Conservation (phyloP, 2,797 vertebrate species). For the Sebastiscus albofasciatus region DNA sequence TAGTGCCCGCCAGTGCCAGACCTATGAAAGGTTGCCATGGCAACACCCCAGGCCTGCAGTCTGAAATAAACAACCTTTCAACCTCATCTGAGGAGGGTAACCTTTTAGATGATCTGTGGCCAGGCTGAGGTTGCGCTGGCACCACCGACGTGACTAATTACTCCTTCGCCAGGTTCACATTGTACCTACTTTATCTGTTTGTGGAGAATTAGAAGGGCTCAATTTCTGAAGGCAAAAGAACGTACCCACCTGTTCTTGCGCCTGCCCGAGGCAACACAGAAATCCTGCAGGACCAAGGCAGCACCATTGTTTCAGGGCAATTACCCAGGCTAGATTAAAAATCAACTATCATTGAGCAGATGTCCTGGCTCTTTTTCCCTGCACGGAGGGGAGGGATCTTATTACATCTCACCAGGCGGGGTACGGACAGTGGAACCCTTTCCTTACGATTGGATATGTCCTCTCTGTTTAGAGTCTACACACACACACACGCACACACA, state of each 20-base stretch:
- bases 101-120: slow-evolving; percentile 72
- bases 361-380: slow-evolving; percentile 50
- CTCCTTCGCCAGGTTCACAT: slow-evolving; percentile 34
- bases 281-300: slow-evolving; percentile 51
- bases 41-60: slow-evolving; percentile 62
- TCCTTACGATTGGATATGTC: slow-evolving; percentile 76
- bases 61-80: slow-evolving; percentile 79
- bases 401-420: slow-evolving; percentile 62
- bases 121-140: slow-evolving; percentile 48
- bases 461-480: slow-evolving; percentile 71
- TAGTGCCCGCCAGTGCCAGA: slow-evolving; percentile 60
- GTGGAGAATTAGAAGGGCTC: slow-evolving; percentile 3
- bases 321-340: slow-evolving; percentile 74
- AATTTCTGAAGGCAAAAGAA: slow-evolving; percentile 15
- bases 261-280: slow-evolving; percentile 42
- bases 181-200: slow-evolving; percentile 27
- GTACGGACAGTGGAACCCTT: slow-evolving; percentile 55
- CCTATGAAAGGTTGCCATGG: slow-evolving; percentile 75
- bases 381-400: slow-evolving; percentile 42
- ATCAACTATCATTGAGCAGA: slow-evolving; percentile 69
- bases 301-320: slow-evolving; percentile 62
- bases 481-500: slow-evolving; percentile 37
- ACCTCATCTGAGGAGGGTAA: slow-evolving; percentile 71
- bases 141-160: slow-evolving; percentile 36
- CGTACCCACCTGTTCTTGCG: slow-evolving; percentile 44